phyloP scores from a whole-genome alignment of 1,140 invertebrate genomes.

The Drosophila bocqueti region DNA sequence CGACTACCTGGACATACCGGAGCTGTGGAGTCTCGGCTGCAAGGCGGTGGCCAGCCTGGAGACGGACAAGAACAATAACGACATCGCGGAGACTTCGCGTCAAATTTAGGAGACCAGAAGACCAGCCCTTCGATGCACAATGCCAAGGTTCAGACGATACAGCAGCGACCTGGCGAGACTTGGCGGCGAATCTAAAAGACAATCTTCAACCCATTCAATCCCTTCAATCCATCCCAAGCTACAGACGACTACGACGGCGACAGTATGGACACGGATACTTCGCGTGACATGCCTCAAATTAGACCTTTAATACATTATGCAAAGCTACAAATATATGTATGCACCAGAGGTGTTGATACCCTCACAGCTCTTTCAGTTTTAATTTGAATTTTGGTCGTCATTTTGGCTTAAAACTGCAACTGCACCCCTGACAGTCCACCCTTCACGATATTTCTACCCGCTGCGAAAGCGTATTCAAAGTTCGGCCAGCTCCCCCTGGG shows the following conservation, averaged over 20 bases:
- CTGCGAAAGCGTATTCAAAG: conserved; percentile 18
- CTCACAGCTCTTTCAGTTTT: not conserved
- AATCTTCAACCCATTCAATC: too few relatives aligned
- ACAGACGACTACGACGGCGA: not conserved
- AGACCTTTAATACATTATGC: not conserved
- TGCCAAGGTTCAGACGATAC: not conserved
- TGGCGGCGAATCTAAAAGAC: too few relatives aligned
- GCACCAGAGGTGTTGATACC: not conserved
- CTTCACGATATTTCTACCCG: too few relatives aligned
- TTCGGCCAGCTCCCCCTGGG: not conserved
- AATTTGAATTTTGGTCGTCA: not conserved
- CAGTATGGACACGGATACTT: not conserved
- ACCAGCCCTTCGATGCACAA: not conserved
- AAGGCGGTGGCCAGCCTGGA: not conserved
- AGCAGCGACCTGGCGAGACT: too few relatives aligned
- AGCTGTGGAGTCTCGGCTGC: not conserved
- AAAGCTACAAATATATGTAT: not conserved
- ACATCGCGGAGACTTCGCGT: not conserved
- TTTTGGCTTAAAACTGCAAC: not conserved
- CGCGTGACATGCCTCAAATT: not conserved
- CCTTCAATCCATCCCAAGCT: too few relatives aligned
- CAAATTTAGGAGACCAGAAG: not conserved
- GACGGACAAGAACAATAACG: not conserved
- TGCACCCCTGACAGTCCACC: too few relatives aligned
- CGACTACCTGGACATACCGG: conserved; percentile 6